These are phyloP conservation scores for Penaeus vannamei DNA, from an alignment of 1,140 invertebrate genomes.

Conservation along the genomic window DNA sequence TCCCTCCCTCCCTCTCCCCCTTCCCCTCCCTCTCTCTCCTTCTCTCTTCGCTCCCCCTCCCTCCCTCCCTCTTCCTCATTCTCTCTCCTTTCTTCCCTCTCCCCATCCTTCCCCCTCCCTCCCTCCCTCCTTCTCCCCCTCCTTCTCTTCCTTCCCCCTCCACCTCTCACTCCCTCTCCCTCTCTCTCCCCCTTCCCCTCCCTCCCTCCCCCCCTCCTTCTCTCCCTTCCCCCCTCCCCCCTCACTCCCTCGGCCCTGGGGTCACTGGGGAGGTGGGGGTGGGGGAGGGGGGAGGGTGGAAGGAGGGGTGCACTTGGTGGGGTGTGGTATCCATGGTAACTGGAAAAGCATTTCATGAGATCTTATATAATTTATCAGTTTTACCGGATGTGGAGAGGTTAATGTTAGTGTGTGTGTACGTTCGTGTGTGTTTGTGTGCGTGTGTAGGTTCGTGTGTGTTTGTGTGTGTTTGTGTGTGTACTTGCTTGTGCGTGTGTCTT, in stretches of 20 bases:
- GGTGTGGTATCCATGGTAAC: too few relatives aligned
- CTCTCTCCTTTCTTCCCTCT: not conserved
- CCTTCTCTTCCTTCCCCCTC: not conserved
- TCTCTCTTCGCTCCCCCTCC: too few relatives aligned
- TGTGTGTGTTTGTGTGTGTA: too few relatives aligned
- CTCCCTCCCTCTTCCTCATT: not conserved
- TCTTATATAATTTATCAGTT: too few relatives aligned
- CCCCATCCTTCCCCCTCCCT: not conserved
- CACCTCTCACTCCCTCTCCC: not conserved
- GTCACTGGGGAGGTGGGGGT: not conserved
- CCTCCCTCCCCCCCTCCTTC: slow-evolving; percentile 6
- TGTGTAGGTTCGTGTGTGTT: too few relatives aligned
- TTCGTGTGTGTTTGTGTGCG: too few relatives aligned
- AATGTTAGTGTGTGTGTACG: too few relatives aligned
- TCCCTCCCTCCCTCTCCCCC: not conserved
- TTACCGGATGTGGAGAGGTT: too few relatives aligned
- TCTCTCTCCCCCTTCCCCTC: slow-evolving; percentile 10
- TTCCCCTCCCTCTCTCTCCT: not conserved
- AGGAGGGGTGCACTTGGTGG: too few relatives aligned
- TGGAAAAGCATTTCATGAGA: too few relatives aligned
- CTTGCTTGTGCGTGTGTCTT: too few relatives aligned
- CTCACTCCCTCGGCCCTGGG: not conserved
- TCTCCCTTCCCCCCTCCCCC: not conserved
- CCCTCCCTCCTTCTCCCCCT: slow-evolving; percentile 12
- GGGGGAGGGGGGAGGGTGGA: too few relatives aligned